These are phyloP conservation scores for Barnardius zonarius DNA, from an alignment of 2,113 vertebrate genomes.

Conservation along the genomic window DNA sequence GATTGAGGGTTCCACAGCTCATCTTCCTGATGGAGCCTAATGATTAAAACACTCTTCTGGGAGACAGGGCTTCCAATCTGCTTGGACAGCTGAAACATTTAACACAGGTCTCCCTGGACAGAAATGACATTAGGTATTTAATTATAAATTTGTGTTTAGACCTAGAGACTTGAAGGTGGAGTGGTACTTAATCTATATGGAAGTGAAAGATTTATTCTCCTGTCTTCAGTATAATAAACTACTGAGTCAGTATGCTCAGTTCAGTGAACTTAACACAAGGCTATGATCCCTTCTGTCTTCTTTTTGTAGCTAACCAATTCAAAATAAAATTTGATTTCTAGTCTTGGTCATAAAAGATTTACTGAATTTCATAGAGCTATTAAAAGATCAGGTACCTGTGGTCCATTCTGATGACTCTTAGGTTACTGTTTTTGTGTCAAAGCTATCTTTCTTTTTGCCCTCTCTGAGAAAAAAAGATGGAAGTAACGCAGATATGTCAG, in stretches of 20 bases:
- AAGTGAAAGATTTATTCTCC: neutral
- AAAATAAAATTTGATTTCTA: neutral
- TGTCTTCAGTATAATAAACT: rapidly evolving
- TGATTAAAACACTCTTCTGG: neutral
- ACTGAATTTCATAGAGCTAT: neutral
- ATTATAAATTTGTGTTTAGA: neutral
- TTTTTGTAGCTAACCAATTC: neutral
- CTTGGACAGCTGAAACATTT: neutral
- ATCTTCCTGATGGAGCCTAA: neutral
- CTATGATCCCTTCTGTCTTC: neutral
- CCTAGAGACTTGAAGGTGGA: neutral
- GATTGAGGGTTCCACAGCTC: neutral
- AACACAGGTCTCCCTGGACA: neutral
- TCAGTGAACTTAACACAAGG: neutral
- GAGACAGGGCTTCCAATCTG: neutral
- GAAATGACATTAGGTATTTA: neutral
- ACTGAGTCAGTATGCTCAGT: neutral
- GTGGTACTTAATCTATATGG: neutral
- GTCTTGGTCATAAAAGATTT: neutral
- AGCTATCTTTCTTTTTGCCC: neutral
- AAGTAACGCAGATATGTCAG: neutral
- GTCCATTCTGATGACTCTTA: neutral
- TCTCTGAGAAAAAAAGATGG: neutral
- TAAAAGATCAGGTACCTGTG: neutral
- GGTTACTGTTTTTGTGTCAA: neutral